A percentile compares a stretch with the other conserved stretches of the same genome.
These are phyloP conservation scores for Sebastolobus altivelis DNA, from an alignment of 2,797 vertebrate species.

Conservation along the genomic window DNA sequence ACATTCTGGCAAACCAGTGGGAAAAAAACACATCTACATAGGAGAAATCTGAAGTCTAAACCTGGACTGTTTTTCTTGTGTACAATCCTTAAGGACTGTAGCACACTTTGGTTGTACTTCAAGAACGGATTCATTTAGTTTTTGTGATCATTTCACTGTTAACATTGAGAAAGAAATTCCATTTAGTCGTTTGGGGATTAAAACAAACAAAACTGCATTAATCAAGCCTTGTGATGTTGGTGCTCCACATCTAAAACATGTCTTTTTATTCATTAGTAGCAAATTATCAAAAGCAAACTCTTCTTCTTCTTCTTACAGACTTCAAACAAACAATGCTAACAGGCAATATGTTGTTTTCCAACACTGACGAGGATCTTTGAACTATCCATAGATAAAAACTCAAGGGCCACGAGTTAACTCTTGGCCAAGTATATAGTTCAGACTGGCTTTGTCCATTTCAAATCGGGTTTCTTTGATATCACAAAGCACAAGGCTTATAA, in stretches of 20 bases:
- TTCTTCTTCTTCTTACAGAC: not conserved
- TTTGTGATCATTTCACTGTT: not conserved
- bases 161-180: not conserved
- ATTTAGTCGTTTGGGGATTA: not conserved
- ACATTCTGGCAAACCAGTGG: not conserved
- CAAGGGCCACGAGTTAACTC: not conserved
- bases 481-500: constrained; percentile 44
- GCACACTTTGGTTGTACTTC: not conserved
- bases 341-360: not conserved
- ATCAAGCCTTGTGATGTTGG: not conserved
- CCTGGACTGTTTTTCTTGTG: not conserved
- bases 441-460: constrained; percentile 22
- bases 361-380: not conserved
- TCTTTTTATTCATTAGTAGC: not conserved
- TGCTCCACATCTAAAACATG: not conserved
- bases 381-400: not conserved
- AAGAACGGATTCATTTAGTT: not conserved
- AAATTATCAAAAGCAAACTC: constrained; percentile 5
- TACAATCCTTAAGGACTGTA: not conserved
- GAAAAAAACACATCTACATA: not conserved
- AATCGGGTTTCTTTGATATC: constrained; percentile 40
- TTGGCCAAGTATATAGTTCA: constrained; percentile 2
- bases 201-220: not conserved
- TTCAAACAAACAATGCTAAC: not conserved
- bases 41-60: not conserved